Evolutionary conservation across 2,113 vertebrate genomes (phyloP), one percentile per base, ranked within the genome.

Genomic region (Cochlearius cochlearius): DNA sequence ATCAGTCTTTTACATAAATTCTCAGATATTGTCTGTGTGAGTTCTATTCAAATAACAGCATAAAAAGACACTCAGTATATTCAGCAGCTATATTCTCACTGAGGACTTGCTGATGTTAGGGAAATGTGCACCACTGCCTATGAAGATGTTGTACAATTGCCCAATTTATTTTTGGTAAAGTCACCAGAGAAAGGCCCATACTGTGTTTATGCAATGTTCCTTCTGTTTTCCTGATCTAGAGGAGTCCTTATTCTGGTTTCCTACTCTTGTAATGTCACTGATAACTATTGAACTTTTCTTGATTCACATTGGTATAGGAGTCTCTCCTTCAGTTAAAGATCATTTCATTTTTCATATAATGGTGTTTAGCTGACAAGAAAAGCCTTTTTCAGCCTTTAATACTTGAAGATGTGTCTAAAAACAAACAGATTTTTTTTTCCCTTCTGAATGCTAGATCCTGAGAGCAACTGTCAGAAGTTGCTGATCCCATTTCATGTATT

Each of bases 1-100:
- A 92, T 97, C 93, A 84, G 78, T 93, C 92, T 94, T 95, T 97
- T 96, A 96, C 93, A 95, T 96, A 90, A 93, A 95, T 96, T 95
- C 92, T 94, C 94, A 83, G 95, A 94, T 96, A 96, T 83, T 96
- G 89, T 96, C 80, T 94, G 27, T 97, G 80, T 90, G 84, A 77
- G 86, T 96, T 94, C 93, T 92, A 92, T 94, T 94, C 89, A 97
- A 76, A 91, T 88, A 95, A 82, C 91, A 92, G 91, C 91, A 89
- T 89, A 93, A 96, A 95, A 96, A 93, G 81, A 62, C 63, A 71
- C 76, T 94, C 89, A 6, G 81, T 92, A 90, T 91, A 91, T 94
- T 95, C 96, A 96, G 81, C 85, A 97, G 76, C 86, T 94, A 91
- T 95, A 81, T 94, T 95, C 95, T 97, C 84, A 76, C 66, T 91